Conservation (phyloP, 2,888 invertebrate species). For the Agonopterix subpropinquella region DNA sequence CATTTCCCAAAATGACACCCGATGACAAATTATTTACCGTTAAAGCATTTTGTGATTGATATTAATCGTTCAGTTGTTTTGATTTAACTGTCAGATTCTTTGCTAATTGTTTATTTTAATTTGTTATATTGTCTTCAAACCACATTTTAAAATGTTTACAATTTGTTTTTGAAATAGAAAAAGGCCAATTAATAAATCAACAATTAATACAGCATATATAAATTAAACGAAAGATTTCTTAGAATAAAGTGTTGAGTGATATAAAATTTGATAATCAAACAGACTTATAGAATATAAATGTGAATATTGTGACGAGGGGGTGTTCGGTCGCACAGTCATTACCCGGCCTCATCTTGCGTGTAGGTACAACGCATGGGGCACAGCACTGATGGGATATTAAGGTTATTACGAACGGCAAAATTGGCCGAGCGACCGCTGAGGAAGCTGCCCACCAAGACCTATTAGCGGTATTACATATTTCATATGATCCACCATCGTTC, state of each 20-base stretch:
- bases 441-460: constrained; percentile 68
- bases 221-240: no score
- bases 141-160: no score
- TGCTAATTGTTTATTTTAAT: neutral
- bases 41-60: constrained; percentile 27
- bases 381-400: constrained; percentile 68
- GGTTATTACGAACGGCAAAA: constrained; percentile 68
- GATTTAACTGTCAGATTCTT: constrained; percentile 18
- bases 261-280: constrained; percentile 13
- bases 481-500: constrained; percentile 63
- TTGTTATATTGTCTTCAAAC: neutral
- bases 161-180: no score
- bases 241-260: no score
- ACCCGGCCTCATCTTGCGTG: constrained; percentile 45
- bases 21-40: constrained; percentile 40
- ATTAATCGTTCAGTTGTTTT: constrained; percentile 21
- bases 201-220: no score
- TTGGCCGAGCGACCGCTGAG: constrained; percentile 72
- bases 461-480: constrained; percentile 72
- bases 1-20: constrained; percentile 52
- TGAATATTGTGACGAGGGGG: constrained; percentile 33
- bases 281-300: constrained; percentile 45
- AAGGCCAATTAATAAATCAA: no score
- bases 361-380: constrained; percentile 58
- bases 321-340: constrained; percentile 51